Conservation (phyloP, 2,888 invertebrate species). For the Latrodectus hesperus region DNA sequence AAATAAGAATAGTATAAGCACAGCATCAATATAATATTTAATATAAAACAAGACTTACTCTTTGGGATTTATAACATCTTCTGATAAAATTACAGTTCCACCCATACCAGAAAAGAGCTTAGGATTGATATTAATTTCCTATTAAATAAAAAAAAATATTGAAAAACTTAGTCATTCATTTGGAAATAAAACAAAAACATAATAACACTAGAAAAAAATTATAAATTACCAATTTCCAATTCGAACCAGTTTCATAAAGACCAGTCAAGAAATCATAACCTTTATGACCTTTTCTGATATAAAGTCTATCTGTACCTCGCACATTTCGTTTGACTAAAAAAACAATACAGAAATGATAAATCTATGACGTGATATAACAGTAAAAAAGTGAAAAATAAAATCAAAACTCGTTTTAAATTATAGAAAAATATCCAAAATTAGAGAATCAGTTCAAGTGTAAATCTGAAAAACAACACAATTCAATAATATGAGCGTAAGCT, state of each 20-base stretch:
- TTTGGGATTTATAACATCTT: slow-evolving; percentile 81
- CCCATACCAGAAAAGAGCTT: slow-evolving; percentile 86
- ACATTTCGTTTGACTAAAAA: slow-evolving; percentile 84
- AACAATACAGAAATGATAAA: background rate
- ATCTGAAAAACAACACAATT: too few species aligned
- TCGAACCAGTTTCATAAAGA: slow-evolving; percentile 79
- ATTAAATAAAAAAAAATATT: slow-evolving; percentile 71
- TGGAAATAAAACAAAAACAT: too few species aligned
- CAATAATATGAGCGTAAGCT: too few species aligned
- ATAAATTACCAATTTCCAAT: slow-evolving; percentile 50
- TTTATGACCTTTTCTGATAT: slow-evolving; percentile 84
- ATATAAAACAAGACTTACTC: slow-evolving; percentile 78
- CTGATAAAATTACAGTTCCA: slow-evolving; percentile 85
- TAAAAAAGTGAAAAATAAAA: too few species aligned
- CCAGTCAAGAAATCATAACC: slow-evolving; percentile 83
- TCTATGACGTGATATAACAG: background rate
- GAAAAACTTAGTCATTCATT: background rate
- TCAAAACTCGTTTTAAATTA: too few species aligned
- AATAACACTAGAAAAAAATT: background rate
- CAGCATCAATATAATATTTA: background rate
- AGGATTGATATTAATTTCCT: slow-evolving; percentile 79
- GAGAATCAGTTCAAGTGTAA: too few species aligned
- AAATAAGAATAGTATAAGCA: too few species aligned
- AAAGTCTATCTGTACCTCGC: slow-evolving; percentile 91
- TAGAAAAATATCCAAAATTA: too few species aligned